Percentiles rank a stretch among this genome's conserved stretches.
Conservation (phyloP, 2,888 invertebrate genomes). For the Hipparchia semele region DNA sequence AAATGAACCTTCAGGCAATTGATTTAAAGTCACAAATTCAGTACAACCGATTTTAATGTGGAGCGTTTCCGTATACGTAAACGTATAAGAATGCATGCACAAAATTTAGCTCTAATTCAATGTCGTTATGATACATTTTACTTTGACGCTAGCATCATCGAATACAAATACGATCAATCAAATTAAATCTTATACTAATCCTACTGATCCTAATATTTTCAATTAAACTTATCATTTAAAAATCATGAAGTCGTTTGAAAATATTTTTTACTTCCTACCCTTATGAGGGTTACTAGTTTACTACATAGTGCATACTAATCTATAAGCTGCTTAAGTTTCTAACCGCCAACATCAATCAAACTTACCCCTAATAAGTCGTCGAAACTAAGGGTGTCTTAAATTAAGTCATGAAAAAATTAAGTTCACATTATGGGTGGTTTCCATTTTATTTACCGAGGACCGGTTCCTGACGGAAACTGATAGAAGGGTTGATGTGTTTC, state of each 20-base stretch:
- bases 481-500: slow-evolving; percentile 44
- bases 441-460: slow-evolving; percentile 47
- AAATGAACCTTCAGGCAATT: too few relatives aligned
- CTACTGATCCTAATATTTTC: too few relatives aligned
- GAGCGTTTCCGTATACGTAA: too few relatives aligned
- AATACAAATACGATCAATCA: too few relatives aligned
- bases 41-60: too few relatives aligned
- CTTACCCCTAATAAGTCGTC: slow-evolving; percentile 66
- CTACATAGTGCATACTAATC: neutral
- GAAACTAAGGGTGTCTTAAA: slow-evolving; percentile 62
- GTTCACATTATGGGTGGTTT: slow-evolving; percentile 54
- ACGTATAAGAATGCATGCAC: too few relatives aligned
- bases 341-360: slow-evolving; percentile 70
- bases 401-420: slow-evolving; percentile 56
- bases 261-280: slow-evolving; percentile 5
- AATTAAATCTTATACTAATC: too few relatives aligned
- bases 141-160: too few relatives aligned
- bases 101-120: too few relatives aligned
- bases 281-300: neutral
- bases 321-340: slow-evolving; percentile 50
- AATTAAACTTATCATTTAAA: neutral
- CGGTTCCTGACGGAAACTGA: slow-evolving; percentile 40
- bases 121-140: too few relatives aligned
- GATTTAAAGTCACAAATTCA: too few relatives aligned
- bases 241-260: neutral